phyloP scores from a whole-genome alignment of 64 coral and sea anemone genomes.

The Pocillopora damicornis region DNA sequence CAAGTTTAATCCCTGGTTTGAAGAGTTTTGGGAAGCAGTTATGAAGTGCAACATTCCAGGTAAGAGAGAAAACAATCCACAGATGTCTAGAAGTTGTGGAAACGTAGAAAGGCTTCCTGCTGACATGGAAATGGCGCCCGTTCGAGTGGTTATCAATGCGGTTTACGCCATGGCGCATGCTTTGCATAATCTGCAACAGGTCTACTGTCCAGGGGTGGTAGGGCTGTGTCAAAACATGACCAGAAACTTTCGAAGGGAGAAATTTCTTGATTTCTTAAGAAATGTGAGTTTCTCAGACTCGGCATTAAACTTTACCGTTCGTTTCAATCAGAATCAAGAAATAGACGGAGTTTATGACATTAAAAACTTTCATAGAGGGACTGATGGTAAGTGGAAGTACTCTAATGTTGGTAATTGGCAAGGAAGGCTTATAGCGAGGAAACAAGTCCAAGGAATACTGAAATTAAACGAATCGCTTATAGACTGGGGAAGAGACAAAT shows the following conservation, averaged over 20 bases:
- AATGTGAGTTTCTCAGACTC: conserved; percentile 84
- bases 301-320: conserved; percentile 56
- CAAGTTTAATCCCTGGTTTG: conserved; percentile 61
- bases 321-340: conserved; percentile 86
- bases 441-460: conserved; percentile 25
- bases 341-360: conserved; percentile 73
- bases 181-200: conserved; percentile 66
- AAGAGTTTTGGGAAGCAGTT: conserved; percentile 70
- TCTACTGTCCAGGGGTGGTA: conserved; percentile 28
- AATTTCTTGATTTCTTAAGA: conserved; percentile 53
- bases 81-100: conserved; percentile 4
- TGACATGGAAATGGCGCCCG: conserved; percentile 71
- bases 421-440: conserved; percentile 20
- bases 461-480: conserved; percentile 39
- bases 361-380: conserved; percentile 82
- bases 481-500: conserved; percentile 58
- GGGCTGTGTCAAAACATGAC: conserved; percentile 64
- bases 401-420: conserved; percentile 71
- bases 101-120: conserved; percentile 49
- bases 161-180: conserved; percentile 89
- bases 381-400: conserved; percentile 69
- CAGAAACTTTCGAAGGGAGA: conserved; percentile 39
- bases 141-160: conserved; percentile 86
- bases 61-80: not conserved
- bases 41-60: conserved; percentile 42